A percentile compares a stretch with the other conserved stretches of the same genome.
Evolutionary conservation across 2,888 invertebrate species (phyloP).

Genomic region (Mactromeris polynyma): DNA sequence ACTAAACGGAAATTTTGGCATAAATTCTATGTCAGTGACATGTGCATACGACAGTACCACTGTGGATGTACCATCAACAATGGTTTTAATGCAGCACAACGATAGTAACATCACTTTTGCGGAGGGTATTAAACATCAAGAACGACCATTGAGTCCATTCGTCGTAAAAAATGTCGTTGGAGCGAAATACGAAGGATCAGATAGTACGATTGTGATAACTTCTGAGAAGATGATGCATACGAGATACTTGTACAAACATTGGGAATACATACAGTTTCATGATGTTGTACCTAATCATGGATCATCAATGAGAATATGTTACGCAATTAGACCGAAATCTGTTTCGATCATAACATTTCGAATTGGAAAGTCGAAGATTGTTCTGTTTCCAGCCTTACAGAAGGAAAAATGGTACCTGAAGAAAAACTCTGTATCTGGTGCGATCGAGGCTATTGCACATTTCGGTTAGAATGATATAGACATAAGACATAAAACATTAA

Average conservation of each 20-base stretch:
- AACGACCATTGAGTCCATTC: slow-evolving; percentile 22
- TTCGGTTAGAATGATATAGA: background rate
- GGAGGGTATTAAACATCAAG: slow-evolving; percentile 35
- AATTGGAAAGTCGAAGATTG: background rate
- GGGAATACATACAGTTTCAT: slow-evolving; percentile 12
- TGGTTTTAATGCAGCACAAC: slow-evolving; percentile 27
- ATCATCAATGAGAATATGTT: slow-evolving; percentile 14
- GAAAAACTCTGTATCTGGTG: background rate
- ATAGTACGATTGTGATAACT: background rate
- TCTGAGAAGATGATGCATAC: background rate
- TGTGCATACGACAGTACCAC: slow-evolving; percentile 21
- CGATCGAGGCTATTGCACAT: background rate
- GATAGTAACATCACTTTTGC: background rate
- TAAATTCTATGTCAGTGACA: background rate
- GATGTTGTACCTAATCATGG: background rate
- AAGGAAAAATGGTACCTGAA: background rate
- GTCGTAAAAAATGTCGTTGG: slow-evolving; percentile 13
- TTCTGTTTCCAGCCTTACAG: background rate
- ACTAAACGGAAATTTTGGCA: background rate
- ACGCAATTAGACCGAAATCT: slow-evolving; percentile 17
- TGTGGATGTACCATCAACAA: background rate
- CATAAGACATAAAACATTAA: background rate
- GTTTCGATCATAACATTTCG: slow-evolving; percentile 8
- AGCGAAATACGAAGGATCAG: slow-evolving; percentile 13
- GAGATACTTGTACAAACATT: slow-evolving; percentile 17